phyloP scores from a whole-genome alignment of 1,140 invertebrate genomes.

The Sesamia nonagrioides region DNA sequence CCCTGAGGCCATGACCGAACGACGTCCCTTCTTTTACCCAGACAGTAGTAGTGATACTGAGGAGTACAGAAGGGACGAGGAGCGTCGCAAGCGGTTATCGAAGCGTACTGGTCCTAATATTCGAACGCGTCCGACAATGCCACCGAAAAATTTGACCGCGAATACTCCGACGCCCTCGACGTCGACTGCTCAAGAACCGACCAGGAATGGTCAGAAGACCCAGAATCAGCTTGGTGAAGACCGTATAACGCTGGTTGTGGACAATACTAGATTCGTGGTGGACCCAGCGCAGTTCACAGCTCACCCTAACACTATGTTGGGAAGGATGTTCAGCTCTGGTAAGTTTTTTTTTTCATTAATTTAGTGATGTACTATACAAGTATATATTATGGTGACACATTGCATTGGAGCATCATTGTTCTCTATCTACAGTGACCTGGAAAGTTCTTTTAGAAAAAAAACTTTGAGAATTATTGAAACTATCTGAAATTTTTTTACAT shows the following conservation, averaged over 20 bases:
- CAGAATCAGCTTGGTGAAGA: conserved; percentile 89
- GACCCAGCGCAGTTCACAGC: conserved; percentile 97
- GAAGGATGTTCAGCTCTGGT: conserved; percentile 98
- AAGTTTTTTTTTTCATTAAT: conserved; percentile 51
- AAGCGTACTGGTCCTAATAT: conserved; percentile 75
- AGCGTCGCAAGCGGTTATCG: conserved; percentile 77
- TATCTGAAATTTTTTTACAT: too few species aligned
- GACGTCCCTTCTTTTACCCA: conserved; percentile 78
- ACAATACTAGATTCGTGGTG: conserved; percentile 97
- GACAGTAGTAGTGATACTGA: conserved; percentile 84
- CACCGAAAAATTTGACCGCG: conserved; percentile 70
- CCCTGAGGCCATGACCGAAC: conserved; percentile 80
- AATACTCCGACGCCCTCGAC: conserved; percentile 73
- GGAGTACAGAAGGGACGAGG: conserved; percentile 79
- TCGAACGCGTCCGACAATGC: conserved; percentile 67
- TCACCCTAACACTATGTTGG: conserved; percentile 97
- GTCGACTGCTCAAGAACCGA: conserved; percentile 73
- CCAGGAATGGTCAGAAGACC: conserved; percentile 70
- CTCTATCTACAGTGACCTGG: neutral
- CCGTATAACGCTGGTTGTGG: conserved; percentile 96
- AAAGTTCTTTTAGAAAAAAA: too few species aligned
- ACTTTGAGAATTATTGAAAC: too few species aligned
- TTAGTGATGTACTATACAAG: neutral
- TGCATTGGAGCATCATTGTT: neutral
- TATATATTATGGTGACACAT: neutral